A percentile compares a stretch with the other conserved stretches of the same genome.
phyloP scores from a whole-genome alignment of 2,113 vertebrate genomes.

The Ceratotherium simum region DNA sequence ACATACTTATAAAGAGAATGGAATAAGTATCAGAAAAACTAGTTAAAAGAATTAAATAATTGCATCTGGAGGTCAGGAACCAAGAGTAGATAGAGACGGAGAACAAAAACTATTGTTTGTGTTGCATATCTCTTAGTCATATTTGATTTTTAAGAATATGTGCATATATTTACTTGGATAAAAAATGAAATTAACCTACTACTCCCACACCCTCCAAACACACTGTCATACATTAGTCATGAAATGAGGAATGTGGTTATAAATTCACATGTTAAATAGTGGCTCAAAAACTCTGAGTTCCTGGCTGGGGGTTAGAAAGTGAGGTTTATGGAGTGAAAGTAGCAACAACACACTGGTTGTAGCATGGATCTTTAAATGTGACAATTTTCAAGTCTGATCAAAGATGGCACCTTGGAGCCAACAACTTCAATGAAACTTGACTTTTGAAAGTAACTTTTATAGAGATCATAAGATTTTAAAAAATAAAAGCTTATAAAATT shows the following conservation, averaged over 20 bases:
- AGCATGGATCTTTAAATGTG: neutral
- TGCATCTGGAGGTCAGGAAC: neutral
- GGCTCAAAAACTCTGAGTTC: neutral
- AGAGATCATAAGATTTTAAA: neutral
- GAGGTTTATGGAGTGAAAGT: neutral
- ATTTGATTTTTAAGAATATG: neutral
- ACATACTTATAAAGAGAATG: neutral
- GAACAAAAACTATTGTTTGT: neutral
- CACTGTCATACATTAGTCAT: neutral
- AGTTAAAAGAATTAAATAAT: neutral
- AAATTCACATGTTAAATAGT: neutral
- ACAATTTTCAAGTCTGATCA: neutral
- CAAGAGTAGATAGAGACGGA: neutral
- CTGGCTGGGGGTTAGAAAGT: neutral
- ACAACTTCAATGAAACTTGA: neutral
- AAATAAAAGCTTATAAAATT: neutral
- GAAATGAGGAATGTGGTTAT: neutral
- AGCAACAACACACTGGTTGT: too few species aligned
- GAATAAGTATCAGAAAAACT: neutral
- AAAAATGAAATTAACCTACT: neutral
- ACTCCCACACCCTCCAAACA: neutral
- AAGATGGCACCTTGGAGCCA: neutral
- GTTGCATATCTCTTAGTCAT: neutral
- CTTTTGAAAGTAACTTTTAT: neutral
- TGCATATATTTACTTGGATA: neutral